Percentiles rank a stretch among this genome's conserved stretches.
These are phyloP conservation scores for Encarsia formosa DNA, from an alignment of 2,888 invertebrate species.

Conservation along the genomic window DNA sequence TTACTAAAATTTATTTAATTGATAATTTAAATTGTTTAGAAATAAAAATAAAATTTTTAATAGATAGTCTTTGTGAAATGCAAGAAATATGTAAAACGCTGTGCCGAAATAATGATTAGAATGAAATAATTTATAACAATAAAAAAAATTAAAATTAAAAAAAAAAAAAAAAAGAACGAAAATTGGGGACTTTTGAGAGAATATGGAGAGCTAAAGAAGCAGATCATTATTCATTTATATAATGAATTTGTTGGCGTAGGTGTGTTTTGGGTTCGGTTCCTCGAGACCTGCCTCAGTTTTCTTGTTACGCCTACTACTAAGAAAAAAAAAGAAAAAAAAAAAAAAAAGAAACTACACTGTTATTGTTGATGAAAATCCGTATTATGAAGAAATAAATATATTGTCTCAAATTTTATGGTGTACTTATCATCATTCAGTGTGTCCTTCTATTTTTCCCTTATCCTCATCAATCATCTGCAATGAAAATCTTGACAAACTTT, in stretches of 20 bases:
- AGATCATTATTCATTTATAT: slow-evolving; percentile 27
- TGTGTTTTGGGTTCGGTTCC: slow-evolving; percentile 44
- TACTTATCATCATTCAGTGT: too few species aligned
- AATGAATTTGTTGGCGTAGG: slow-evolving; percentile 48
- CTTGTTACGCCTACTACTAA: slow-evolving; percentile 48
- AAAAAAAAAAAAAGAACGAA: background rate
- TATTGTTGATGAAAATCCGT: slow-evolving; percentile 51
- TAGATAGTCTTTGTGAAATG: too few species aligned
- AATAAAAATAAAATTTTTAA: background rate
- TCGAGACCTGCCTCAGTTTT: slow-evolving; percentile 50
- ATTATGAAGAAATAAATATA: slow-evolving; percentile 51
- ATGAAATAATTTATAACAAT: too few species aligned
- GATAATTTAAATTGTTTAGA: background rate
- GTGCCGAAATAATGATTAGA: too few species aligned
- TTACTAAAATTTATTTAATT: background rate
- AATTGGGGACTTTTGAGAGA: background rate
- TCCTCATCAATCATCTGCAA: slow-evolving; percentile 15
- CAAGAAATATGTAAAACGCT: too few species aligned
- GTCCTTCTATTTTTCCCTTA: slow-evolving; percentile 15
- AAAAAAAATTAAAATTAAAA: too few species aligned
- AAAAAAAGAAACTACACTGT: slow-evolving; percentile 48
- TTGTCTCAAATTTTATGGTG: slow-evolving; percentile 48
- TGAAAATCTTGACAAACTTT: too few species aligned
- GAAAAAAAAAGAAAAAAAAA: slow-evolving; percentile 23
- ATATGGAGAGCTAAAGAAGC: slow-evolving; percentile 14